Conservation (phyloP, 2,113 vertebrate species). For the Crypturellus undulatus region DNA sequence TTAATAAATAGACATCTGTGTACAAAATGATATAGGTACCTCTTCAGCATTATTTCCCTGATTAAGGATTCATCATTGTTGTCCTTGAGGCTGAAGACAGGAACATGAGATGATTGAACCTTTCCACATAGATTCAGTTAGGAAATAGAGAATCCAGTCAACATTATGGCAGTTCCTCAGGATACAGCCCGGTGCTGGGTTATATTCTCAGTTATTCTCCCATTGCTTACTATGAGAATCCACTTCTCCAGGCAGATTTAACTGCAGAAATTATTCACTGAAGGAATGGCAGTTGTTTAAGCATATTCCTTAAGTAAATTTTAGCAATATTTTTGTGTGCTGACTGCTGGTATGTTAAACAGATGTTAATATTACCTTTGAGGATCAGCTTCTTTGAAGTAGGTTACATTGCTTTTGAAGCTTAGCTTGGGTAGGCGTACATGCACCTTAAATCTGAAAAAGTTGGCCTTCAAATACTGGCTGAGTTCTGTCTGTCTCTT, state of each 20-base stretch:
- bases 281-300: background rate
- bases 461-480: accelerated
- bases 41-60: background rate
- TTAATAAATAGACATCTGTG: background rate
- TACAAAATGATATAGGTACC: background rate
- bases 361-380: background rate
- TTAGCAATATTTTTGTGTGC: background rate
- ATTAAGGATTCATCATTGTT: background rate
- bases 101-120: background rate
- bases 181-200: background rate
- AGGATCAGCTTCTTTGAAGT: background rate
- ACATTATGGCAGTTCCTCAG: background rate
- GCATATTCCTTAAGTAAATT: background rate
- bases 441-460: background rate
- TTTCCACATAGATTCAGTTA: background rate
- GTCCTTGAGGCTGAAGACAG: background rate
- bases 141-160: background rate
- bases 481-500: background rate
- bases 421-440: background rate
- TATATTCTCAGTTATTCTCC: background rate
- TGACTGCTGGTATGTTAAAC: background rate
- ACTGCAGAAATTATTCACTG: background rate
- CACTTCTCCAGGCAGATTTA: background rate
- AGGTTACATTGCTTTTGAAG: background rate
- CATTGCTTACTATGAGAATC: background rate